Base-by-base conservation (phyloP, 2,113 vertebrate genomes). In the Trematomus loennbergii region DNA sequence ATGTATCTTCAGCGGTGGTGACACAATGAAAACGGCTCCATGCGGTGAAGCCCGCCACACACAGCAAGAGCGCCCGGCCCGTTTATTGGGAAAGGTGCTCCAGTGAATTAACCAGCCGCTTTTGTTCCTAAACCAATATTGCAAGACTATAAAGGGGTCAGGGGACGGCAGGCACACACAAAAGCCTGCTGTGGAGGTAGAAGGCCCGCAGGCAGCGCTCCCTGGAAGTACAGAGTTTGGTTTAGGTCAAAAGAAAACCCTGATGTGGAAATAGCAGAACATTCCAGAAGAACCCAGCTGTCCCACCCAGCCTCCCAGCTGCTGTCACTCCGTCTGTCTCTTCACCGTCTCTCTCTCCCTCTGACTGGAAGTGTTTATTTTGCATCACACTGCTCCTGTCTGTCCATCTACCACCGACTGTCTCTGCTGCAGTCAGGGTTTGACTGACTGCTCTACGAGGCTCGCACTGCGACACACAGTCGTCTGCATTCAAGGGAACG, bases 261-360 rank as follows among this genome's bases (percentile, higher is more conserved):
- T 93, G 92, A 93, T 94, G 86, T 95, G 92, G 94, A 95, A 96
- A 95, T 93, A 94, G 95, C 85, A 84, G 84, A 86, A 91, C 88
- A 94, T 94, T 91, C 88, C 10, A 9, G 93, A 91, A 94, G 92
- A 91, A 79, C 70, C 83, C 87, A 0, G 4, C 90, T 53, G 64
- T 91, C 9, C n/a, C 57, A 78, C 90, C 83, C 13, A 48, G 78
- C 70, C 88, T 86, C 81, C 88, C 88, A 91, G 93, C 94, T 93
- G 90, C 84, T 78, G 76, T 64, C 77, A 12, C 66, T 50, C 84
- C 45, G 74, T 72, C 83, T 73, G 53, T 81, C 84, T 79, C 49
- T 53, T 18, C 5, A 45, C 53, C 49, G 63, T 29, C 54, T 78
- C 49, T 82, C 62, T 53, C 60, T 82, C 64, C 59, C 73, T 71